A percentile compares a stretch with the other conserved stretches of the same genome.
phyloP scores from a whole-genome alignment of 2,113 vertebrate species.

The Azemiops feae region DNA sequence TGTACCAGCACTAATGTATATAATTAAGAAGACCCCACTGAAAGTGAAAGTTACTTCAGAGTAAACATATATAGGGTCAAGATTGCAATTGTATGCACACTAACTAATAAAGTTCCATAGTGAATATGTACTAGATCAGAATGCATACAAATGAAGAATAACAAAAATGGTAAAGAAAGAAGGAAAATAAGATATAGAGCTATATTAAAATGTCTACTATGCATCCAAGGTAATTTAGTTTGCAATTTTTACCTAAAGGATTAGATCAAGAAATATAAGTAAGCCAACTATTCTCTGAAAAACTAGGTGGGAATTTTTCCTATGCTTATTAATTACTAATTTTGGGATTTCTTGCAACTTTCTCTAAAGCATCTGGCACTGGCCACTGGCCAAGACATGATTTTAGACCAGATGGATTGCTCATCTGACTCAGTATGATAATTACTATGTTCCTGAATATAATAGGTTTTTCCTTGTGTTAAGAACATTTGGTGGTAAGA shows the following conservation, averaged over 20 bases:
- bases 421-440: slow-evolving; percentile 15
- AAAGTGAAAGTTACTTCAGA: neutral
- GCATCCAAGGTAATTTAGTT: neutral
- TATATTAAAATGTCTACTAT: neutral
- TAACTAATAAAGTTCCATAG: neutral
- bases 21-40: neutral
- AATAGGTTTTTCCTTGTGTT: neutral
- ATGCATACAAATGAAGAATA: neutral
- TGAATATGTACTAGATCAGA: neutral
- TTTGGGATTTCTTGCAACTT: slow-evolving; percentile 27
- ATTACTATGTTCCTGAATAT: slow-evolving; percentile 2
- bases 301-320: slow-evolving; percentile 28
- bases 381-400: slow-evolving; percentile 10
- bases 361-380: slow-evolving; percentile 30
- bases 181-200: neutral
- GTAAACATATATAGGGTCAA: neutral
- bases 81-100: neutral
- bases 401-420: slow-evolving; percentile 12
- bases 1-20: neutral
- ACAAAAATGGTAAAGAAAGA: neutral
- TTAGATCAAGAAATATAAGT: neutral
- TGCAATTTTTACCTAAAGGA: neutral
- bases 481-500: neutral
- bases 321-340: slow-evolving; percentile 35
- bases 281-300: slow-evolving; percentile 23